Conservation (phyloP, 1,140 invertebrate species). For the Trachymyrmex septentrionalis region DNA sequence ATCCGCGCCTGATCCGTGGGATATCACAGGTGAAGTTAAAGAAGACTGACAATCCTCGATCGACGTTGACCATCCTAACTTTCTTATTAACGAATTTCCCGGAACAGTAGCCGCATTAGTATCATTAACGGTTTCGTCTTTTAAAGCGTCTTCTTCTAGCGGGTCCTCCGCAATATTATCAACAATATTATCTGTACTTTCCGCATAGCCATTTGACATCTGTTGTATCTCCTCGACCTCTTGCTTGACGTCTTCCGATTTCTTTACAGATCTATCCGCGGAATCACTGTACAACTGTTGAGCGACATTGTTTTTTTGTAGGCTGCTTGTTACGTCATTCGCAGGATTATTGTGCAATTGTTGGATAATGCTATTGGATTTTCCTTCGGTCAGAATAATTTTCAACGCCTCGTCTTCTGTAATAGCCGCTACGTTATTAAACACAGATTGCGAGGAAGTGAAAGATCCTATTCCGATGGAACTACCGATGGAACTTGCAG, state of each 20-base stretch:
- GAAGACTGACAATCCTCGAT: slow-evolving; percentile 88
- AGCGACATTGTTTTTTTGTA: slow-evolving; percentile 66
- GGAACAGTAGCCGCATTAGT: slow-evolving; percentile 70
- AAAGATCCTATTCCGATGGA: slow-evolving; percentile 78
- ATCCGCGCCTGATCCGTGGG: slow-evolving; percentile 74
- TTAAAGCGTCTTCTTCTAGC: slow-evolving; percentile 59
- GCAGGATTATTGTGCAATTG: slow-evolving; percentile 28
- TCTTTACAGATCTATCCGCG: background rate
- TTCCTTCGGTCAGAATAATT: slow-evolving; percentile 87
- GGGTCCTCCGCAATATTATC: slow-evolving; percentile 57
- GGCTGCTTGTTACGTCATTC: slow-evolving; percentile 59
- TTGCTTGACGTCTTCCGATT: slow-evolving; percentile 26
- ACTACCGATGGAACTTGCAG: slow-evolving; percentile 83
- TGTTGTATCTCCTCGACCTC: slow-evolving; percentile 41
- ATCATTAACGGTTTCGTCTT: slow-evolving; percentile 65
- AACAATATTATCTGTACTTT: slow-evolving; percentile 65
- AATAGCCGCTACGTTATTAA: slow-evolving; percentile 78
- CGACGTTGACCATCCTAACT: slow-evolving; percentile 90
- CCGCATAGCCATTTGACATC: slow-evolving; percentile 65
- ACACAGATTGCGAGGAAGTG: slow-evolving; percentile 78
- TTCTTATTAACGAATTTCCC: slow-evolving; percentile 90
- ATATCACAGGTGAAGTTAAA: slow-evolving; percentile 78
- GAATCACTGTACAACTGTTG: slow-evolving; percentile 16
- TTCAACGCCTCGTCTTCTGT: slow-evolving; percentile 89
- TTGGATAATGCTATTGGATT: background rate